phyloP scores from a whole-genome alignment of 1,140 invertebrate species.

The Melipona quadrifasciata region DNA sequence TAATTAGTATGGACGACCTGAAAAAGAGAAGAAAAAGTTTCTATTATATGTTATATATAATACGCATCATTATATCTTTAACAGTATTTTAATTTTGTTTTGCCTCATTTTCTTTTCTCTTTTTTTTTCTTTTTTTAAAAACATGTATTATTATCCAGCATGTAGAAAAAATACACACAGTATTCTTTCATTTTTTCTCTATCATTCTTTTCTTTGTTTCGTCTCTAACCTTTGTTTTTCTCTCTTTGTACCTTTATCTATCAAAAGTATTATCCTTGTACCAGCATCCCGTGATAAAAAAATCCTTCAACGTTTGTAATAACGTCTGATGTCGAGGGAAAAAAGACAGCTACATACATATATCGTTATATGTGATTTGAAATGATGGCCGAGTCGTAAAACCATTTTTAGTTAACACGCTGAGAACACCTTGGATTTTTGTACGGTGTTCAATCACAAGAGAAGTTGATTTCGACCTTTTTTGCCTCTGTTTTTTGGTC shows the following conservation, averaged over 20 bases:
- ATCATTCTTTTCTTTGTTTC: conserved; percentile 15
- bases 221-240: neutral
- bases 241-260: conserved; percentile 1
- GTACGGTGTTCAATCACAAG: neutral
- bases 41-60: conserved; percentile 61
- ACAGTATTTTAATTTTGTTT: conserved; percentile 70
- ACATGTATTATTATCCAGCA: conserved; percentile 42
- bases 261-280: conserved; percentile 1
- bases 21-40: conserved; percentile 55
- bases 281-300: neutral
- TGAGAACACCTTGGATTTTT: neutral
- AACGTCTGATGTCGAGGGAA: neutral
- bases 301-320: neutral
- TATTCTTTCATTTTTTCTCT: conserved; percentile 48
- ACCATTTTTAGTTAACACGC: neutral
- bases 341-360: neutral
- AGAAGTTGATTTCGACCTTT: neutral
- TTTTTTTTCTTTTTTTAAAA: conserved; percentile 61
- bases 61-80: conserved; percentile 48
- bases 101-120: conserved; percentile 47
- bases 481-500: neutral
- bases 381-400: neutral
- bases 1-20: no score
- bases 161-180: conserved; percentile 52
- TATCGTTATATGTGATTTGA: neutral